These are phyloP conservation scores for Pavo muticus DNA, from an alignment of 2,113 vertebrate species.

Conservation along the genomic window DNA sequence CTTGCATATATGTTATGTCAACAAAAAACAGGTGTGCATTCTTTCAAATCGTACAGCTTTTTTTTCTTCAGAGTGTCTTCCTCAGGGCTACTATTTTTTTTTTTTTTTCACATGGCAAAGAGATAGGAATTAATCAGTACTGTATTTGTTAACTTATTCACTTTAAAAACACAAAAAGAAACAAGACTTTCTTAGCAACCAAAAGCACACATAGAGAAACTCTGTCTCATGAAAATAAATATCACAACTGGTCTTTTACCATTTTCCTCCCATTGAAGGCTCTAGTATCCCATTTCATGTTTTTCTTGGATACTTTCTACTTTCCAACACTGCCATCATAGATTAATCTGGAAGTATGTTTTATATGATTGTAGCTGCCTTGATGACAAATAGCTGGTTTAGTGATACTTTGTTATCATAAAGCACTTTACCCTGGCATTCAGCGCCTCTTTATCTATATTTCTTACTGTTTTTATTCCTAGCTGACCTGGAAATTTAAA, in stretches of 20 bases:
- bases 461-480: background rate
- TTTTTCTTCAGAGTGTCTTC: background rate
- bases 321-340: background rate
- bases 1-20: background rate
- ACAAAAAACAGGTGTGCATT: background rate
- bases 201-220: background rate
- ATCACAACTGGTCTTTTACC: background rate
- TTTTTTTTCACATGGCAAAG: background rate
- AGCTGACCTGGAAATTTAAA: background rate
- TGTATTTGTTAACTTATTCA: background rate
- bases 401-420: background rate
- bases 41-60: background rate
- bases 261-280: background rate
- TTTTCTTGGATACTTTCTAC: background rate
- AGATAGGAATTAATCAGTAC: background rate
- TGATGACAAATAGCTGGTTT: background rate
- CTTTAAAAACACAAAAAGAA: conserved; percentile 29
- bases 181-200: conserved; percentile 34
- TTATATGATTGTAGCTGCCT: background rate
- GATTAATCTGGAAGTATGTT: background rate
- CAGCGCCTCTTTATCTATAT: background rate
- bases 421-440: background rate
- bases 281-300: background rate
- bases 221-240: background rate
- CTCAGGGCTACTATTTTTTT: background rate